Conservation (phyloP, 2,888 invertebrate genomes). For the Asteroscopus sphinx region DNA sequence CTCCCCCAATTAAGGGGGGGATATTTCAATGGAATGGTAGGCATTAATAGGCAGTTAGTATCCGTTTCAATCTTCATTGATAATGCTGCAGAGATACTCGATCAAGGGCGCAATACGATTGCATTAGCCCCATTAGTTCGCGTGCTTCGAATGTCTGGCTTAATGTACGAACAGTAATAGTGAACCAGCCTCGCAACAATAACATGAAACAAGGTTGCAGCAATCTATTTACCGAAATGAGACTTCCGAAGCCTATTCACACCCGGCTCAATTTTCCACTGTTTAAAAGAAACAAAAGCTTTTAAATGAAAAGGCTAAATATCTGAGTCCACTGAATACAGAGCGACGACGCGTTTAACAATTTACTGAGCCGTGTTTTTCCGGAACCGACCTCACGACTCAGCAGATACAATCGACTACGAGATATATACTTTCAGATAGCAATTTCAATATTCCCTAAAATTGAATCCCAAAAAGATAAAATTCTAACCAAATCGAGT, state of each 20-base stretch:
- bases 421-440: conserved; percentile 56
- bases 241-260: conserved; percentile 44
- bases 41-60: conserved; percentile 25
- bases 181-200: conserved; percentile 24
- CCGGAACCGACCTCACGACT: conserved; percentile 17
- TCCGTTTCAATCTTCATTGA: conserved; percentile 61
- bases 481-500: conserved; percentile 72
- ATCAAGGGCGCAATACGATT: conserved; percentile 66
- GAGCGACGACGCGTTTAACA: conserved; percentile 13
- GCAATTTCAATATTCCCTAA: conserved; percentile 68
- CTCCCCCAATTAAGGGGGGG: too few species aligned
- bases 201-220: conserved; percentile 44
- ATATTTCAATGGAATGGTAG: too few species aligned
- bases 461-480: conserved; percentile 71
- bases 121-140: conserved; percentile 67
- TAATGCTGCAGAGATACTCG: conserved; percentile 61
- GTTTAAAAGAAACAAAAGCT: conserved; percentile 53
- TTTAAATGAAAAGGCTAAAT: conserved; percentile 30
- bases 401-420: conserved; percentile 32
- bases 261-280: conserved; percentile 29
- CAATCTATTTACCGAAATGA: conserved; percentile 54
- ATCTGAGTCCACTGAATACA: conserved; percentile 13
- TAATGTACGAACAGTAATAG: conserved; percentile 25
- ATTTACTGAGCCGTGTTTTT: conserved; percentile 19
- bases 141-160: conserved; percentile 50